These are phyloP conservation scores for Eupsilia transversa DNA, from an alignment of 2,888 invertebrate genomes.

Conservation along the genomic window DNA sequence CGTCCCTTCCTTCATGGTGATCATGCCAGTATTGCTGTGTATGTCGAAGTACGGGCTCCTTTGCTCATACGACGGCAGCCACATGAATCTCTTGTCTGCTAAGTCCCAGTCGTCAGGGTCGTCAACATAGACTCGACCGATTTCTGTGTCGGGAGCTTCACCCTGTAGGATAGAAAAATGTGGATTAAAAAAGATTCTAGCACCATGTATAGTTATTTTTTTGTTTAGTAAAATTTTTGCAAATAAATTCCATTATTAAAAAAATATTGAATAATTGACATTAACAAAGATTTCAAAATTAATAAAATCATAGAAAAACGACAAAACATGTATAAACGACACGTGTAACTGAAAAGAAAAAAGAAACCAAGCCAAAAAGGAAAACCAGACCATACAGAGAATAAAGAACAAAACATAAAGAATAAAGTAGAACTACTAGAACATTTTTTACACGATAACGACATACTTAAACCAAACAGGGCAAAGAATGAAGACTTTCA, in stretches of 20 bases:
- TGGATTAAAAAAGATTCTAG: not conserved
- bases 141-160: slow-evolving; percentile 94
- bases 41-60: slow-evolving; percentile 93
- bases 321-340: not conserved
- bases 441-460: not conserved
- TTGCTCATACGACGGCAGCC: slow-evolving; percentile 90
- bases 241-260: not conserved
- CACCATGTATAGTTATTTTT: not conserved
- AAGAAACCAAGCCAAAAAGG: not conserved
- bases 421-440: not conserved
- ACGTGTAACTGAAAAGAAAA: not conserved
- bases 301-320: not conserved
- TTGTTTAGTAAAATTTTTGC: not conserved
- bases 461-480: slow-evolving; percentile 1
- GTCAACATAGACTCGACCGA: slow-evolving; percentile 97
- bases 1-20: slow-evolving; percentile 95
- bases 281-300: not conserved
- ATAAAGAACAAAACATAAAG: slow-evolving; percentile 1
- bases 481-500: not conserved
- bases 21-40: slow-evolving; percentile 95
- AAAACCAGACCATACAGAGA: slow-evolving; percentile 4
- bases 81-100: slow-evolving; percentile 96
- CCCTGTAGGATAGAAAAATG: slow-evolving; percentile 87
- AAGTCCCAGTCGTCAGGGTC: slow-evolving; percentile 99
- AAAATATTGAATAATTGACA: not conserved